Evolutionary conservation across 2,888 invertebrate species (phyloP).

Genomic region (Ormia ochracea): DNA sequence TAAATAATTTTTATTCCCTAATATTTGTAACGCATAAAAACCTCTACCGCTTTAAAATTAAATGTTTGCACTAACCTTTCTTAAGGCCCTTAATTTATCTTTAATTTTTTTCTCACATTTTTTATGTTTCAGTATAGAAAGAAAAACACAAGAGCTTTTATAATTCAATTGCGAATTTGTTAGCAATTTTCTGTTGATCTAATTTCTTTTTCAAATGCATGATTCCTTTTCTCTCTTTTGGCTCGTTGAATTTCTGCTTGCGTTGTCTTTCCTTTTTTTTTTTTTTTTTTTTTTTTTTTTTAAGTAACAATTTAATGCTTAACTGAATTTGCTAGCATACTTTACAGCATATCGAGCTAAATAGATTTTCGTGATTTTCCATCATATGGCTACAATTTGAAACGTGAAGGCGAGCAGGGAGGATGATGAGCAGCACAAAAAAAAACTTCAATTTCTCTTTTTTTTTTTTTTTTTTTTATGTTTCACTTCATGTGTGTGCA

Average conservation of each 20-base stretch:
- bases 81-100: background rate
- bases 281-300: conserved; percentile 23
- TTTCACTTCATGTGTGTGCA: conserved; percentile 35
- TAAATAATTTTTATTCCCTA: background rate
- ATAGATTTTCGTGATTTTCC: conserved; percentile 63
- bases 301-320: conserved; percentile 65
- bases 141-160: conserved; percentile 55
- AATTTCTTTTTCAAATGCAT: conserved; percentile 37
- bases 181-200: conserved; percentile 59
- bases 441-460: too few relatives aligned
- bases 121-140: background rate
- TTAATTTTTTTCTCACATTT: background rate
- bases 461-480: conserved; percentile 13
- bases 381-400: conserved; percentile 58
- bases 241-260: conserved; percentile 31
- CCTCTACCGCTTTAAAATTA: background rate
- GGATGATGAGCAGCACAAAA: background rate
- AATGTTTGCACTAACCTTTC: background rate
- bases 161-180: conserved; percentile 62
- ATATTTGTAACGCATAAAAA: background rate
- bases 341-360: conserved; percentile 63
- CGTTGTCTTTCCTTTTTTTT: conserved; percentile 11
- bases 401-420: background rate
- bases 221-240: conserved; percentile 16
- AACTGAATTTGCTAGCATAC: conserved; percentile 65